phyloP scores from a whole-genome alignment of 1,140 invertebrate species.

The Saccostrea glomerata region DNA sequence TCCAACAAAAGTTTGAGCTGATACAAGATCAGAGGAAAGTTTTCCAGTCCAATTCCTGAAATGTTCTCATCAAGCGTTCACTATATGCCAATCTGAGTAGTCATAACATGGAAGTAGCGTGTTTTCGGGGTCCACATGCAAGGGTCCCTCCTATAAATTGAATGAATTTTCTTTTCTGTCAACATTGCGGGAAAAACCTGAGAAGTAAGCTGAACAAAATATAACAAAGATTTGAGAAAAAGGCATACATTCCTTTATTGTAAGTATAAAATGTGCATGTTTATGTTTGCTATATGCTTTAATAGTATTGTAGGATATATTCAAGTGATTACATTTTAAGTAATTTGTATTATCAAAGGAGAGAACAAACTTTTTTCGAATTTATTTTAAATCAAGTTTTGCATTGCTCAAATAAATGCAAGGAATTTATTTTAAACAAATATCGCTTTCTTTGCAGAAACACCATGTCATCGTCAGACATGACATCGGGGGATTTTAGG shows the following conservation, averaged over 20 bases:
- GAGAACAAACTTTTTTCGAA: background rate
- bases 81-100: constrained; percentile 9
- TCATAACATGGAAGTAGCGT: constrained; percentile 10
- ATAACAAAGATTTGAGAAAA: background rate
- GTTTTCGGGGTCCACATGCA: constrained; percentile 26
- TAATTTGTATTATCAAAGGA: background rate
- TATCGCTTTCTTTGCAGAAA: background rate
- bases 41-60: background rate
- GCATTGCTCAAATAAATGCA: background rate
- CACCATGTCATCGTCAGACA: constrained; percentile 6
- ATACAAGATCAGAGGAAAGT: background rate
- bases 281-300: too few species aligned
- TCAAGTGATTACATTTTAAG: too few species aligned
- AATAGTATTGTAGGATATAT: too few species aligned
- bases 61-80: background rate
- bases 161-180: constrained; percentile 7
- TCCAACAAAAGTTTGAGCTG: background rate
- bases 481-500: background rate
- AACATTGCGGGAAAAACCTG: constrained; percentile 5
- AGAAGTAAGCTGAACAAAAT: background rate
- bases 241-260: background rate
- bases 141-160: constrained; percentile 14
- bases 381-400: background rate
- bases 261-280: background rate
- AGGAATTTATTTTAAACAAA: background rate